Evolutionary conservation across 2,888 invertebrate species (phyloP).

Genomic region (Slavum lentiscoides): DNA sequence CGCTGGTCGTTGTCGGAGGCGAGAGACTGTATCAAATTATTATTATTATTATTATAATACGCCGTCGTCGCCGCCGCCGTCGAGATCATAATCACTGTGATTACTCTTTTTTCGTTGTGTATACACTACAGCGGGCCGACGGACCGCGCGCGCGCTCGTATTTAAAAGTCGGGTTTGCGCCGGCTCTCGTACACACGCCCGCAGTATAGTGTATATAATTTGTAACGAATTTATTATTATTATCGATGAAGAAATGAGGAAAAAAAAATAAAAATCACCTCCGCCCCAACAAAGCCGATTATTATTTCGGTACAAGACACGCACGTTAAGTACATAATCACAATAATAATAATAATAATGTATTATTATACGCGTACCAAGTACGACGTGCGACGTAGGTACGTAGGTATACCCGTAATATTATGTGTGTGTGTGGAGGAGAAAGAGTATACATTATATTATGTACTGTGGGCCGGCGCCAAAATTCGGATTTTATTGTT

Average conservation of each 20-base stretch:
- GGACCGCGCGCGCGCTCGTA: background rate
- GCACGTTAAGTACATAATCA: background rate
- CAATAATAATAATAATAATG: no score
- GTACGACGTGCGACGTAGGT: background rate
- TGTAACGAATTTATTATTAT: constrained; percentile 28
- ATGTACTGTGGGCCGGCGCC: constrained; percentile 20
- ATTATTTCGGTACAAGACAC: constrained; percentile 1
- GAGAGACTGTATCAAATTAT: constrained; percentile 16
- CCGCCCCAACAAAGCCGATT: background rate
- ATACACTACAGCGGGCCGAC: constrained; percentile 17
- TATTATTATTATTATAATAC: background rate
- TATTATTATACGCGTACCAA: no score
- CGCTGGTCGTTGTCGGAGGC: background rate
- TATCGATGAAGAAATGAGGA: background rate
- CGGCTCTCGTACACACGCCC: background rate
- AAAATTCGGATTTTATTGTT: constrained; percentile 20
- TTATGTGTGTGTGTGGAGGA: no score
- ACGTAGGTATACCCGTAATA: no score
- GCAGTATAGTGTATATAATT: background rate
- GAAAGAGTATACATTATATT: background rate
- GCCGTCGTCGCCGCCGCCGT: background rate
- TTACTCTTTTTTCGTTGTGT: constrained; percentile 44
- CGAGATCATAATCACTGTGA: constrained; percentile 47
- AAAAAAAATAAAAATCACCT: background rate
- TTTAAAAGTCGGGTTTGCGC: constrained; percentile 3